A percentile compares a stretch with the other conserved stretches of the same genome.
These are phyloP conservation scores for Columbina picui DNA, from an alignment of 2,113 vertebrate genomes.

Conservation along the genomic window DNA sequence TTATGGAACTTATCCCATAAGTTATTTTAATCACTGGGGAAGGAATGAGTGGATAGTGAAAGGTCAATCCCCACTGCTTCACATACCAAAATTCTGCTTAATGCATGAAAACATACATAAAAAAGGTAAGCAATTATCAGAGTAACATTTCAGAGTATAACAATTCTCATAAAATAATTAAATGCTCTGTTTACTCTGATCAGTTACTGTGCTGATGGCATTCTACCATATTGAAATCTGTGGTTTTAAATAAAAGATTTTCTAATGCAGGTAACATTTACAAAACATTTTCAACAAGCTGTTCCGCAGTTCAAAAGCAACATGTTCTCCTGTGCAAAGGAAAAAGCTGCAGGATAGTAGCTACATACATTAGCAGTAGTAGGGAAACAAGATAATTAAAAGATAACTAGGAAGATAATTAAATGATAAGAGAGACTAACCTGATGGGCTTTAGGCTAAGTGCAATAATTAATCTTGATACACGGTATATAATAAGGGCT, in stretches of 20 bases:
- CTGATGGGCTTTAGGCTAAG: conserved; percentile 44
- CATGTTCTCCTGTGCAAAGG: neutral
- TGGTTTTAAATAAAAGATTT: neutral
- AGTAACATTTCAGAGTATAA: neutral
- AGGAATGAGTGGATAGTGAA: neutral
- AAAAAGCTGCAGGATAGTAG: neutral
- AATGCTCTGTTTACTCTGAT: neutral
- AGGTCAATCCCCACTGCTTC: neutral
- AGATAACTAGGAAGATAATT: conserved; percentile 66
- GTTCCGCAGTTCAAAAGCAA: neutral
- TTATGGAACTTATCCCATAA: neutral
- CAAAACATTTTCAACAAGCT: neutral
- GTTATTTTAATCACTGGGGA: neutral
- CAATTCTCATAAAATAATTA: neutral
- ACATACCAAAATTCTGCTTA: neutral
- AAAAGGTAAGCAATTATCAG: neutral
- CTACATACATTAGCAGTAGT: neutral
- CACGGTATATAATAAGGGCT: neutral
- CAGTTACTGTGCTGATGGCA: neutral
- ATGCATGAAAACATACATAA: neutral
- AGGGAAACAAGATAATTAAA: conserved; percentile 48
- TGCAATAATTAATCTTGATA: conserved; percentile 63
- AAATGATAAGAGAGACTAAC: conserved; percentile 55
- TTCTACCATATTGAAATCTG: neutral
- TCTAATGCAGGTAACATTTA: neutral